These are phyloP conservation scores for Meloidogyne exigua DNA, from an alignment of 1,140 invertebrate genomes.

Conservation along the genomic window DNA sequence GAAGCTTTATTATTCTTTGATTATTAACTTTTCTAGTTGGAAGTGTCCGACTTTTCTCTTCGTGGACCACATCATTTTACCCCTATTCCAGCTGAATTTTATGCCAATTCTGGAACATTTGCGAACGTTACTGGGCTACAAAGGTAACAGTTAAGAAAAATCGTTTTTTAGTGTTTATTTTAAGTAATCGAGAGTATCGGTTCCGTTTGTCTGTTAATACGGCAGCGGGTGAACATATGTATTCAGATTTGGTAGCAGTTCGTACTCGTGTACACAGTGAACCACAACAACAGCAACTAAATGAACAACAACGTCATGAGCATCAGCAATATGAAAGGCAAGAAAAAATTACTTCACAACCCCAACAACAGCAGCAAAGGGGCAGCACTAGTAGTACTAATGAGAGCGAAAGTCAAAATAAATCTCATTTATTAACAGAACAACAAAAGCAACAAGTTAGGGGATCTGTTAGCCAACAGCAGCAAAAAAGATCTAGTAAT, in stretches of 20 bases:
- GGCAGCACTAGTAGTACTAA: neutral
- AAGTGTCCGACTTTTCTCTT: conserved; percentile 30
- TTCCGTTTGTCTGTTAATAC: conserved; percentile 51
- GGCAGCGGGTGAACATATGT: conserved; percentile 33
- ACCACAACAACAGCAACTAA: conserved; percentile 22
- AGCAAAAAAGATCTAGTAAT: neutral
- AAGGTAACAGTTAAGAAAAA: conserved; percentile 6
- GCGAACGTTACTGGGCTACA: conserved; percentile 32
- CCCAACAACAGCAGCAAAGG: conserved; percentile 2
- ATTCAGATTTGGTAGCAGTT: conserved; percentile 46
- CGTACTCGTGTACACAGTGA: conserved; percentile 33
- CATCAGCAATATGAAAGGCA: conserved; percentile 20
- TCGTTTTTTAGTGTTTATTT: neutral
- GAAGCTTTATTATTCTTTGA: neutral
- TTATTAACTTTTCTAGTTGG: conserved; percentile 31
- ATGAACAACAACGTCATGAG: conserved; percentile 28
- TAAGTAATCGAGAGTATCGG: conserved; percentile 51
- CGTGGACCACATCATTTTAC: conserved; percentile 33
- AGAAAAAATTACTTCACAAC: neutral
- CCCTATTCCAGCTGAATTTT: conserved; percentile 40
- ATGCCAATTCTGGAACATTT: conserved; percentile 35
- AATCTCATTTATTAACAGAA: neutral
- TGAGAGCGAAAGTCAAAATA: neutral
- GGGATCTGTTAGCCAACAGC: neutral
- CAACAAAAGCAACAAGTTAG: neutral